phyloP scores from a whole-genome alignment of 1,140 invertebrate genomes.

The Sminthurinus signatus region DNA sequence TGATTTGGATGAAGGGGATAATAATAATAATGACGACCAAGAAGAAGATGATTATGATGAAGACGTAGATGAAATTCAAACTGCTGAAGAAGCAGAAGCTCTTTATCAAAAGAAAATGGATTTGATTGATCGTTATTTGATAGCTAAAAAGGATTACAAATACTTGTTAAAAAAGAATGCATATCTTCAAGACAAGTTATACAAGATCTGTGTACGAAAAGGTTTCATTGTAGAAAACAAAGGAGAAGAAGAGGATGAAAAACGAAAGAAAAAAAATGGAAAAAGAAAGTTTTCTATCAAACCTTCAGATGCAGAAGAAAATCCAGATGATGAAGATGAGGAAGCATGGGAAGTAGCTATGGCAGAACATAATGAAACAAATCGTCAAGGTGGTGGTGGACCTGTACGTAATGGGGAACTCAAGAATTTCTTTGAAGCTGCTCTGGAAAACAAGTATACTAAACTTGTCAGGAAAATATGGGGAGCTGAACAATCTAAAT shows the following conservation, averaged over 20 bases:
- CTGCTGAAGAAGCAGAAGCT: neutral
- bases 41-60: slow-evolving; percentile 26
- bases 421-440: slow-evolving; percentile 14
- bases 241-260: neutral
- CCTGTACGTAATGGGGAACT: neutral
- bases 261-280: neutral
- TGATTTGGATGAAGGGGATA: neutral
- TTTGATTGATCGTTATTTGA: slow-evolving; percentile 16
- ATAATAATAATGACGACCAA: neutral
- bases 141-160: slow-evolving; percentile 14
- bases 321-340: neutral
- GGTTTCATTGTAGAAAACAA: slow-evolving; percentile 15
- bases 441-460: slow-evolving; percentile 8
- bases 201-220: slow-evolving; percentile 19
- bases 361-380: neutral
- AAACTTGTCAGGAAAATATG: neutral
- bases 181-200: slow-evolving; percentile 25
- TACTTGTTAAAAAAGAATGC: slow-evolving; percentile 31
- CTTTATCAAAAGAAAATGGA: neutral
- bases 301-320: slow-evolving; percentile 1
- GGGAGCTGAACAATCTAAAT: slow-evolving; percentile 12
- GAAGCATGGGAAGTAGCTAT: slow-evolving; percentile 7
- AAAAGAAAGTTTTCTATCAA: slow-evolving; percentile 5
- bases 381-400: neutral
- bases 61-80: neutral